These are phyloP conservation scores for Amblyopsis rosae DNA, from an alignment of 2,113 vertebrate species.

Conservation along the genomic window DNA sequence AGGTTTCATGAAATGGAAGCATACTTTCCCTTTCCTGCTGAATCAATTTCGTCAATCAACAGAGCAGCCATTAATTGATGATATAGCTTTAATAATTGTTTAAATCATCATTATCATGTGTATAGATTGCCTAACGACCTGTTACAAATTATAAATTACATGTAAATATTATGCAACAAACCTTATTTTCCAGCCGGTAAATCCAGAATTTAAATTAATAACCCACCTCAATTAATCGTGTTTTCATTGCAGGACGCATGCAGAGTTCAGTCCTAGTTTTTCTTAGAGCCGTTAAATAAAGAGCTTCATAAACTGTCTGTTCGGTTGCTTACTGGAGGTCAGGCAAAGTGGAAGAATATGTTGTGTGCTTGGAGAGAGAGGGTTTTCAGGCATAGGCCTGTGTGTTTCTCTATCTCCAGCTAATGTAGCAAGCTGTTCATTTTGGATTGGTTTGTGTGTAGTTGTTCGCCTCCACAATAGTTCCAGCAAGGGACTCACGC, in stretches of 20 bases:
- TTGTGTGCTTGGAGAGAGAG: background rate
- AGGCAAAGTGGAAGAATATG: background rate
- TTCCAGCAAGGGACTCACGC: conserved; percentile 44
- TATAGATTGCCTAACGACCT: too few species aligned
- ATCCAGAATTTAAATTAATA: too few species aligned
- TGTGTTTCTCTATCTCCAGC: background rate
- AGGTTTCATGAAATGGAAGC: too few species aligned
- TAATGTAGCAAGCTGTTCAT: conserved; percentile 11
- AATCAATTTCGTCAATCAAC: too few species aligned
- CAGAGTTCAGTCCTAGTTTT: background rate
- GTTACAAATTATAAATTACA: too few species aligned
- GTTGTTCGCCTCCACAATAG: conserved; percentile 37
- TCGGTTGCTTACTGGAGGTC: background rate
- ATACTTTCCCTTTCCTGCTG: too few species aligned
- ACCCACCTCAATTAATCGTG: too few species aligned
- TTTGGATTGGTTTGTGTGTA: conserved; percentile 12
- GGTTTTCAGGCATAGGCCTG: background rate
- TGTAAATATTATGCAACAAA: too few species aligned
- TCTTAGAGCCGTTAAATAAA: background rate
- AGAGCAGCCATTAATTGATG: too few species aligned
- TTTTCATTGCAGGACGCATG: background rate
- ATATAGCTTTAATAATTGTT: too few species aligned
- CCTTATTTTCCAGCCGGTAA: too few species aligned
- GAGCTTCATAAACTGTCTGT: background rate
- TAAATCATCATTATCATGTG: too few species aligned